Evolutionary conservation across 2,113 vertebrate species (phyloP).

Genomic region (Alouatta palliata): DNA sequence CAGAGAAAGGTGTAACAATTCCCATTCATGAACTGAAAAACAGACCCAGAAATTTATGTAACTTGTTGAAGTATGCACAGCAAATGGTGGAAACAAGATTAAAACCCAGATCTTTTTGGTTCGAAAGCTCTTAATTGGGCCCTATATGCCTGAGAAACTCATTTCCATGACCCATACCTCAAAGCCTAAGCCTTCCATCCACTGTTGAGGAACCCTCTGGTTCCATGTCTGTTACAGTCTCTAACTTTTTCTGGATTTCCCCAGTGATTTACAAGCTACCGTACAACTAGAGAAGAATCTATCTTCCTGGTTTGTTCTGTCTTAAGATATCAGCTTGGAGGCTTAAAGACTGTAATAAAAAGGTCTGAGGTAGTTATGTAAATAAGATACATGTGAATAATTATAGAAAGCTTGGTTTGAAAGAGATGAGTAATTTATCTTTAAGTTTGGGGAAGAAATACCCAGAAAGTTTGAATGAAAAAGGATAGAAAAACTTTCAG

Average conservation of each 20-base stretch:
- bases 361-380: background rate
- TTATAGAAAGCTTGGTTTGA: background rate
- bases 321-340: background rate
- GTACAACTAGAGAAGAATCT: background rate
- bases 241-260: background rate
- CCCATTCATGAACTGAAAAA: background rate
- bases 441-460: background rate
- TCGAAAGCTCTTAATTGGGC: background rate
- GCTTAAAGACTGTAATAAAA: background rate
- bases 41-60: background rate
- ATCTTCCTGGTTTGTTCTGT: background rate
- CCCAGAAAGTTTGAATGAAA: conserved; percentile 2
- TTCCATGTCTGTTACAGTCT: background rate
- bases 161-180: background rate
- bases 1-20: background rate
- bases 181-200: background rate
- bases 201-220: background rate
- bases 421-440: background rate
- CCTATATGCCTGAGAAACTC: background rate
- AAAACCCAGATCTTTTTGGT: background rate
- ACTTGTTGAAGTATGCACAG: background rate
- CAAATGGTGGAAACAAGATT: background rate
- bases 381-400: background rate
- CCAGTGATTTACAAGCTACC: background rate
- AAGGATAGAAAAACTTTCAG: background rate